Evolutionary conservation across 1,140 invertebrate genomes (phyloP), one percentile per base, ranked within the genome.

Genomic region (Lucilia cuprina): DNA sequence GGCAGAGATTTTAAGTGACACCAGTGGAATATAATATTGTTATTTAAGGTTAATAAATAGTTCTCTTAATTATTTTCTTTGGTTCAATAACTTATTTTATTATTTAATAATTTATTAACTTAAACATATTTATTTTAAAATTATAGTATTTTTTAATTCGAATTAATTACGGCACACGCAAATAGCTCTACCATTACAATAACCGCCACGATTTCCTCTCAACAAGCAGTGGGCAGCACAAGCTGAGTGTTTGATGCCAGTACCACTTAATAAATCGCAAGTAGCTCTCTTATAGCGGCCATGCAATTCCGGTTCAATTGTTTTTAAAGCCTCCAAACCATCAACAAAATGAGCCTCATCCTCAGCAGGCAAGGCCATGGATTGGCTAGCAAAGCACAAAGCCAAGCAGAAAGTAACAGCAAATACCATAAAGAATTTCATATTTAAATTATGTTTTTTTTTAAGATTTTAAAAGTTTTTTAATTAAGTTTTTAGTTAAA

Each of bases 211-310:
- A 34, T 77, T 85, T 0, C 87, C 55, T 13, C 80, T 85, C 14
- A 83, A 25, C 1, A 90, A 2, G 30, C 89, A 90, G 82, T 90
- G 88, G 17, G 86, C 85, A 1, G 89, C 89, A 80, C 89, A 90
- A 34, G 84, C 87, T 13, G 87, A 84, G 19, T 90, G 85, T 8
- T 87, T 86, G 25, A 87, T 85, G 34, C 87, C 86, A 55, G 85
- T 86, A 1, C 84, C 82, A 21, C 87, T 89, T 8, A 90, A 83
- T 5, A 90, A 78, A 83, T 90, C 89, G 14, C 89, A 90, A 34
- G 89, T 90, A 70, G 89, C 89, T 9, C 89, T 85, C 55, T 90
- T 90, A 9, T 89, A 86, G 14, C 89, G 89, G 77, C 50, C 85
- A 77, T 86, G 86, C 4, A 13, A 19, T 21, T 78, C 84, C 7